These are phyloP conservation scores for Tetrax tetrax DNA, from an alignment of 2,113 vertebrate genomes.

Conservation along the genomic window DNA sequence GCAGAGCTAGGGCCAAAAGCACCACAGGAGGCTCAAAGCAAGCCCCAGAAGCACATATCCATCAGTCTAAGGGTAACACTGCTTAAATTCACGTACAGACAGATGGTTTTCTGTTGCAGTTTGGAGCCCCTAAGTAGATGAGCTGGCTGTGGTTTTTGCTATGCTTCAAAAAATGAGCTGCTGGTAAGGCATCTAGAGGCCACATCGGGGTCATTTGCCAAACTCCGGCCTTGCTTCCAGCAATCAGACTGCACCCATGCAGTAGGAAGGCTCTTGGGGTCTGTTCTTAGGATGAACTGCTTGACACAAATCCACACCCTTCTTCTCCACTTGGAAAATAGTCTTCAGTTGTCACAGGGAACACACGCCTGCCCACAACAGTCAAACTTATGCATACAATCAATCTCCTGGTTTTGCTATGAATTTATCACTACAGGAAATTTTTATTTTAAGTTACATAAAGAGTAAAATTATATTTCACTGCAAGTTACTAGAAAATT, in stretches of 20 bases:
- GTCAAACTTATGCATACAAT: background rate
- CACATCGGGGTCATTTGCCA: fast-evolving
- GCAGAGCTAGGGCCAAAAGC: background rate
- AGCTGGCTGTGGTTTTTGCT: background rate
- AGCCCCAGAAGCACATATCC: background rate
- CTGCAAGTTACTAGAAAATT: background rate
- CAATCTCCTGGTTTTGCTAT: background rate
- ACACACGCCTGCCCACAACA: background rate
- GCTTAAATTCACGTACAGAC: background rate
- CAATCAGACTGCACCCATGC: background rate
- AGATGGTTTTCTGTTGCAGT: background rate
- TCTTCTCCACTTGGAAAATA: background rate
- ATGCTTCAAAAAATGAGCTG: background rate
- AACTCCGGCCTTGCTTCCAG: background rate
- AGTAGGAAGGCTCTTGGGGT: background rate
- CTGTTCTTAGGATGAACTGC: background rate
- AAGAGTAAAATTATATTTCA: background rate
- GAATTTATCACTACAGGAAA: background rate
- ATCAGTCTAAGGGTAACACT: background rate
- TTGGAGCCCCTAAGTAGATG: background rate
- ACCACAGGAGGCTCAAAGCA: background rate
- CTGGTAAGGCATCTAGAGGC: background rate
- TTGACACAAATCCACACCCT: fast-evolving
- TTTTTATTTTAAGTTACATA: background rate
- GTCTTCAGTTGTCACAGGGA: background rate